These are phyloP conservation scores for Nephrocerus scutellatus DNA, from an alignment of 2,888 invertebrate genomes.

Conservation along the genomic window DNA sequence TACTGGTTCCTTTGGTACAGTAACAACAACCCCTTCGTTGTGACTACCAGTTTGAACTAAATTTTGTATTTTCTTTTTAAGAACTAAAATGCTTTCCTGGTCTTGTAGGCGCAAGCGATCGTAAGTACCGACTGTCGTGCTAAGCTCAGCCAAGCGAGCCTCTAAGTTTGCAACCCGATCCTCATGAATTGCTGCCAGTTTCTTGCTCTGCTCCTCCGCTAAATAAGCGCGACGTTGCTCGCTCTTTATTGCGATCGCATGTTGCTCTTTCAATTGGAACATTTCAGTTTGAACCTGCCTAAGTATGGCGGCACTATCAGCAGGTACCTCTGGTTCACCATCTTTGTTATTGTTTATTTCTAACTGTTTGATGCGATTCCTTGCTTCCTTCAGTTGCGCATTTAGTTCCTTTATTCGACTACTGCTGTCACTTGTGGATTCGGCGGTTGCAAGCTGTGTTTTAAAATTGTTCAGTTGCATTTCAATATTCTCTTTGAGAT, in stretches of 20 bases:
- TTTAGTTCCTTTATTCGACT: slow-evolving; percentile 50
- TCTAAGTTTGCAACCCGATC: slow-evolving; percentile 70
- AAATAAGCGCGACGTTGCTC: slow-evolving; percentile 67
- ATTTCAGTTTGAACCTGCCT: slow-evolving; percentile 67
- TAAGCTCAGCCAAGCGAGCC: slow-evolving; percentile 68
- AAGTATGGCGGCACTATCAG: slow-evolving; percentile 51
- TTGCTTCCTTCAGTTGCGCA: slow-evolving; percentile 59
- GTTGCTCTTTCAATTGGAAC: slow-evolving; percentile 63
- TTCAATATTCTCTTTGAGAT: slow-evolving; percentile 67
- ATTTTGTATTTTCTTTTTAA: slow-evolving; percentile 37
- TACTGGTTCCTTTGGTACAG: neutral
- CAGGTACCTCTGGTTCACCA: slow-evolving; percentile 12
- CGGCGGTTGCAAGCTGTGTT: slow-evolving; percentile 45
- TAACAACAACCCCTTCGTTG: slow-evolving; percentile 20
- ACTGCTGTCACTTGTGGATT: slow-evolving; percentile 33
- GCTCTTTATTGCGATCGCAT: slow-evolving; percentile 61
- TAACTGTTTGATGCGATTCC: slow-evolving; percentile 57
- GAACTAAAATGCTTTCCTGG: slow-evolving; percentile 63
- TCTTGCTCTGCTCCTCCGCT: slow-evolving; percentile 65
- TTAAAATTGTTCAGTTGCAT: slow-evolving; percentile 53
- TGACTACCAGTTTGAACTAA: slow-evolving; percentile 31
- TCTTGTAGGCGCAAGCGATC: slow-evolving; percentile 66
- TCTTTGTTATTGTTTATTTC: slow-evolving; percentile 42
- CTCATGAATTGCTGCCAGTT: slow-evolving; percentile 64
- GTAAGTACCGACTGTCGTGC: slow-evolving; percentile 69